A percentile compares a stretch with the other conserved stretches of the same genome.
These are phyloP conservation scores for Lumbricus terrestris DNA, from an alignment of 2,888 invertebrate species.

Conservation along the genomic window DNA sequence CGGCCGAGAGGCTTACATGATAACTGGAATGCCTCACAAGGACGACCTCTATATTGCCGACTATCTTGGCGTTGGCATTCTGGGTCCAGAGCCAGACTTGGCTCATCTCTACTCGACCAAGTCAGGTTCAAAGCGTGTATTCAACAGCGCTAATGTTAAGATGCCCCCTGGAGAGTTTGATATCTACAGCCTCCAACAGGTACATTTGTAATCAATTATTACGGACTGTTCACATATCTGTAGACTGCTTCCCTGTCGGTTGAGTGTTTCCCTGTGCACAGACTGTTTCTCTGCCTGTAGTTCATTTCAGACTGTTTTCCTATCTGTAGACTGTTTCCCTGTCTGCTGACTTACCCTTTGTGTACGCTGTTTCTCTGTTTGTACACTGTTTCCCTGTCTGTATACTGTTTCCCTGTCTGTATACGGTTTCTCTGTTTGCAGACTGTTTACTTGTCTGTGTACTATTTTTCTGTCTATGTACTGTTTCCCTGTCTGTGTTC, in stretches of 20 bases:
- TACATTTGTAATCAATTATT: not conserved
- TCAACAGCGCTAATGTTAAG: slow-evolving; percentile 53
- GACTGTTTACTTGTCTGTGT: no score
- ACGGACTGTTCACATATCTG: not conserved
- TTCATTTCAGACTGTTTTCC: no score
- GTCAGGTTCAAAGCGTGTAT: slow-evolving; percentile 58
- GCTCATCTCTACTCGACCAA: slow-evolving; percentile 58
- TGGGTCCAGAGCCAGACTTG: slow-evolving; percentile 56
- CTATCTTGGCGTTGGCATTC: slow-evolving; percentile 52
- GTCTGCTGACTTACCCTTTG: no score
- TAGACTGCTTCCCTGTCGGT: not conserved
- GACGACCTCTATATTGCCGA: slow-evolving; percentile 58
- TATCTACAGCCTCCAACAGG: slow-evolving; percentile 48
- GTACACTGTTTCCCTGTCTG: no score
- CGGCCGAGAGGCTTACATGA: slow-evolving; percentile 56
- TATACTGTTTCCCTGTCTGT: no score
- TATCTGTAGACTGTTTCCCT: no score
- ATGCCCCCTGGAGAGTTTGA: slow-evolving; percentile 58
- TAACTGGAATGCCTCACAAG: slow-evolving; percentile 54
- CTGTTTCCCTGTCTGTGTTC: no score
- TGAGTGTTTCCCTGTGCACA: not conserved
- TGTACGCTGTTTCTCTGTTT: no score
- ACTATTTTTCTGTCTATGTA: no score
- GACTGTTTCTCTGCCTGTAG: no score
- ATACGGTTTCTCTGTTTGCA: no score